Conservation (phyloP, 2,797 vertebrate genomes). For the Discoglossus pictus region DNA sequence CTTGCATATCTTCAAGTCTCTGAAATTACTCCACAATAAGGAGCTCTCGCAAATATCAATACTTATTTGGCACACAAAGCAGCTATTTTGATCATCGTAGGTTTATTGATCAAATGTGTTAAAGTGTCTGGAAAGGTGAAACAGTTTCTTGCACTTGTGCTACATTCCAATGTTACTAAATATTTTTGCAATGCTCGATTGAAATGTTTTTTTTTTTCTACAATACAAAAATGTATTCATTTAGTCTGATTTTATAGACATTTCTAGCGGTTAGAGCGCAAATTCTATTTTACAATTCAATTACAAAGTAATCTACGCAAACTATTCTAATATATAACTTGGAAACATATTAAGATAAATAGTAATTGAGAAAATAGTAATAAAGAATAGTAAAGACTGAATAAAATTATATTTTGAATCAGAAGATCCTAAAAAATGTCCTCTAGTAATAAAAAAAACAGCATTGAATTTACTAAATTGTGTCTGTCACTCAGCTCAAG, state of each 20-base stretch:
- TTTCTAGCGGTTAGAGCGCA: not conserved
- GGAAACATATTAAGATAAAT: too few species aligned
- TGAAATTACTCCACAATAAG: slow-evolving; percentile 12
- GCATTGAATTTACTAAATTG: too few species aligned
- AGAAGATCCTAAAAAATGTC: too few species aligned
- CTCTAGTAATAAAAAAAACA: too few species aligned
- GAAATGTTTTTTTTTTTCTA: not conserved
- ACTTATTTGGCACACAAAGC: slow-evolving; percentile 7
- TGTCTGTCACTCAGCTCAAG: too few species aligned
- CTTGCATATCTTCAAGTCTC: slow-evolving; percentile 4
- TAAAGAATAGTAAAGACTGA: too few species aligned
- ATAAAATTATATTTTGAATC: too few species aligned
- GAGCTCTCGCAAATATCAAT: not conserved
- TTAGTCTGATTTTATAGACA: not conserved
- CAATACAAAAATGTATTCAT: not conserved
- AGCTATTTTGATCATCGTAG: slow-evolving; percentile 1
- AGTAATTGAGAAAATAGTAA: too few species aligned
- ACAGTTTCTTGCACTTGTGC: not conserved
- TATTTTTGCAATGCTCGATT: slow-evolving; percentile 1
- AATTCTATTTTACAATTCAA: slow-evolving; percentile 1
- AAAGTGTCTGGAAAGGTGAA: not conserved
- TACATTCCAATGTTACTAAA: not conserved
- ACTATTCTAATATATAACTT: too few species aligned
- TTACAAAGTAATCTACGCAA: not conserved
- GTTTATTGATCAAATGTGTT: not conserved